A percentile compares a stretch with the other conserved stretches of the same genome.
Evolutionary conservation across 1,140 invertebrate species (phyloP).

Genomic region (Macrocentrus cingulum): DNA sequence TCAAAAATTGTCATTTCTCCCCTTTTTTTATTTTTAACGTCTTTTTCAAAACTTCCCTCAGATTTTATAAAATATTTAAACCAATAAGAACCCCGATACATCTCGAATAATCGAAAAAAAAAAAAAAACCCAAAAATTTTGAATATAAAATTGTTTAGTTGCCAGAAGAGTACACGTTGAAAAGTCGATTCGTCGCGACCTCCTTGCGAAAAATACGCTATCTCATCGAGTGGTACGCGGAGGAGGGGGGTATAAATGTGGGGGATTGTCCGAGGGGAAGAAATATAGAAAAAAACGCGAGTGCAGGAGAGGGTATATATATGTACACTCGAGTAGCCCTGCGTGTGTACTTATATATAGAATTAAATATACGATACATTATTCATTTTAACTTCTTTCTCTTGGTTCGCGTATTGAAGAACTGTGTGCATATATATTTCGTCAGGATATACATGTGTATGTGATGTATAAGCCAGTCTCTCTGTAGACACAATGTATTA

Average conservation of each 20-base stretch:
- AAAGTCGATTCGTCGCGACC: slow-evolving; percentile 56
- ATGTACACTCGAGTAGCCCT: slow-evolving; percentile 22
- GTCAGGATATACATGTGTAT: slow-evolving; percentile 6
- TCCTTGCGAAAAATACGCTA: slow-evolving; percentile 52
- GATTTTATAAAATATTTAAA: too few relatives aligned
- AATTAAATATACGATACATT: slow-evolving; percentile 62
- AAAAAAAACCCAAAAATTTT: too few relatives aligned
- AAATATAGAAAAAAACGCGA: slow-evolving; percentile 25
- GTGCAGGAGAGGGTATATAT: slow-evolving; percentile 24
- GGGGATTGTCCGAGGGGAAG: not conserved
- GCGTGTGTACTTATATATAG: slow-evolving; percentile 47
- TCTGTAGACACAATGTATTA: slow-evolving; percentile 27
- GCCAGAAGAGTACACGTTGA: slow-evolving; percentile 31
- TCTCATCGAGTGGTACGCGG: slow-evolving; percentile 41
- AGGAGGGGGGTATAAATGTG: not conserved
- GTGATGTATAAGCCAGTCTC: slow-evolving; percentile 8
- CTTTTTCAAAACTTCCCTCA: too few relatives aligned
- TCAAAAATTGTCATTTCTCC: too few relatives aligned
- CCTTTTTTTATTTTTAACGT: too few relatives aligned
- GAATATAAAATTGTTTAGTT: not conserved
- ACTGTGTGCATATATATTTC: slow-evolving; percentile 20
- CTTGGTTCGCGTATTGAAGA: slow-evolving; percentile 40
- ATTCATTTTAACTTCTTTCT: slow-evolving; percentile 60
- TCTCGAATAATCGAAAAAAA: too few relatives aligned
- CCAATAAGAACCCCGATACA: too few relatives aligned